Conservation (phyloP, 1,140 invertebrate genomes). For the Apis mellifera region Amel_HAv3.1 CM009941.2:14516501-14517000, state of each 20-base stretch:
- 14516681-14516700: background rate
- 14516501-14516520: background rate
- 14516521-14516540: background rate
- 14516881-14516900: constrained; percentile 80
- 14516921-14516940: constrained; percentile 84
- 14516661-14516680: too few relatives aligned
- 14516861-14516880: constrained; percentile 89
- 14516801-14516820: constrained; percentile 79
- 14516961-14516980: constrained; percentile 89
- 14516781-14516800: background rate
- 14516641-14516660: too few relatives aligned
- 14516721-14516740: too few relatives aligned
- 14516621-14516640: background rate
- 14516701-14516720: too few relatives aligned
- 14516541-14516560: background rate
- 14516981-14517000: constrained; percentile 87
- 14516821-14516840: constrained; percentile 90
- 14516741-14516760: background rate
- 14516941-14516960: constrained; percentile 88
- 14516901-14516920: constrained; percentile 80
- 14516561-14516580: background rate
- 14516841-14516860: constrained; percentile 90
- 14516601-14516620: background rate
- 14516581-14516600: background rate
- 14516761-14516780: background rate